phyloP scores from a whole-genome alignment of 37 sponge, comb jelly and placozoan species.

The Crambe crambe region DNA sequence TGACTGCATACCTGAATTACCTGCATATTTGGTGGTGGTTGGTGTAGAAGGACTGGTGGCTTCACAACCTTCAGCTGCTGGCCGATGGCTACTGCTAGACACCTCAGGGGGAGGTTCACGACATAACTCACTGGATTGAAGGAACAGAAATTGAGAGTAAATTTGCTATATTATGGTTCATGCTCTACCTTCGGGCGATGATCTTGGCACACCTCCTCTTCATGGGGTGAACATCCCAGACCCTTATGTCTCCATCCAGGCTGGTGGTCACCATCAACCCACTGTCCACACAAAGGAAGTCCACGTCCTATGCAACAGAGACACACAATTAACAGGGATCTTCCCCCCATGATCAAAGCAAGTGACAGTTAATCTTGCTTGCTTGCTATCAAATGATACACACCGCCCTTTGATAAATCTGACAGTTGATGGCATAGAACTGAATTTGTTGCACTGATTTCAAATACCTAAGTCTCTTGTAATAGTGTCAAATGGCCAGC shows the following conservation, averaged over 20 bases:
- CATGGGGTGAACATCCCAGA: conserved; percentile 54
- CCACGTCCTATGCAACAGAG: conserved; percentile 36
- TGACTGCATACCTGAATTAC: neutral
- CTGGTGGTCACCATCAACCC: conserved; percentile 39
- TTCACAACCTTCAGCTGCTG: conserved; percentile 44
- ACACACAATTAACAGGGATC: neutral
- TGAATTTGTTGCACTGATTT: no score
- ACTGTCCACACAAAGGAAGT: conserved; percentile 49
- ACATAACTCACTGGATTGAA: conserved; percentile 19
- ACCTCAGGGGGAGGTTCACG: conserved; percentile 18
- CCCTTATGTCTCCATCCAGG: conserved; percentile 54
- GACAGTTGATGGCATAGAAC: no score
- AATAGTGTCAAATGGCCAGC: no score
- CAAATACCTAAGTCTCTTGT: no score
- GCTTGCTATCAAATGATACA: no score
- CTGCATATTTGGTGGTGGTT: neutral
- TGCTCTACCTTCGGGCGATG: conserved; percentile 48
- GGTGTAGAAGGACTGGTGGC: neutral
- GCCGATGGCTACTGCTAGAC: conserved; percentile 6
- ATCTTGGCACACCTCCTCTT: conserved; percentile 23
- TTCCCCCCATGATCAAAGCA: no score
- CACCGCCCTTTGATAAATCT: no score
- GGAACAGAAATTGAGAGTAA: neutral
- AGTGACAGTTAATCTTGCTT: no score
- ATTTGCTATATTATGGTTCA: neutral